Evolutionary conservation across 2,113 vertebrate species (phyloP).

Genomic region (Trinectes maculatus): DNA sequence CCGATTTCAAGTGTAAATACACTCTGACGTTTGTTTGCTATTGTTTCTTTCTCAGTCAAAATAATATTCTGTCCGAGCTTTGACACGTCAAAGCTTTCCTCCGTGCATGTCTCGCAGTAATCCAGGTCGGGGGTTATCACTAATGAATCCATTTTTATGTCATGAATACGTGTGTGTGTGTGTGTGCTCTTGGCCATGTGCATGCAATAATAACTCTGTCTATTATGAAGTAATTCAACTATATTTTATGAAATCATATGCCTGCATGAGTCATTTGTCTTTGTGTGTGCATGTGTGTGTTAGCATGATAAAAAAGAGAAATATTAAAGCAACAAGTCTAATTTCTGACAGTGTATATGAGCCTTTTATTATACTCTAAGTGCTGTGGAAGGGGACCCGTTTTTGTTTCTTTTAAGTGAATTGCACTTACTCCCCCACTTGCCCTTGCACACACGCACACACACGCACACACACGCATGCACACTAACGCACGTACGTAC

Average conservation of each 20-base stretch:
- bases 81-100: conserved; percentile 32
- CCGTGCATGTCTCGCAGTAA: not conserved
- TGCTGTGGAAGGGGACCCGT: conserved; percentile 10
- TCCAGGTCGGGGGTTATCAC: conserved; percentile 10
- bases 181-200: not conserved
- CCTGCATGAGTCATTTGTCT: not conserved
- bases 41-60: conserved; percentile 37
- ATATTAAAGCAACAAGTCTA: conserved; percentile 7
- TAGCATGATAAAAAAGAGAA: not conserved
- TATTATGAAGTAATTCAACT: not conserved
- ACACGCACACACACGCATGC: conserved; percentile 25
- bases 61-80: conserved; percentile 19
- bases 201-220: not conserved
- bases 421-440: conserved; percentile 1
- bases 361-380: conserved; percentile 12
- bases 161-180: conserved; percentile 9
- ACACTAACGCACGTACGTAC: conserved; percentile 30
- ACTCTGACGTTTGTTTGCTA: conserved; percentile 55
- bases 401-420: conserved; percentile 45
- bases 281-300: not conserved
- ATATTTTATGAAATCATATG: not conserved
- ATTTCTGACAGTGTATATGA: not conserved
- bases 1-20: conserved; percentile 48
- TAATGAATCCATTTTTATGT: conserved; percentile 14
- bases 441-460: not conserved